These are phyloP conservation scores for Drosophila barbarae DNA, from an alignment of 2,888 invertebrate species.

Conservation along the genomic window DNA sequence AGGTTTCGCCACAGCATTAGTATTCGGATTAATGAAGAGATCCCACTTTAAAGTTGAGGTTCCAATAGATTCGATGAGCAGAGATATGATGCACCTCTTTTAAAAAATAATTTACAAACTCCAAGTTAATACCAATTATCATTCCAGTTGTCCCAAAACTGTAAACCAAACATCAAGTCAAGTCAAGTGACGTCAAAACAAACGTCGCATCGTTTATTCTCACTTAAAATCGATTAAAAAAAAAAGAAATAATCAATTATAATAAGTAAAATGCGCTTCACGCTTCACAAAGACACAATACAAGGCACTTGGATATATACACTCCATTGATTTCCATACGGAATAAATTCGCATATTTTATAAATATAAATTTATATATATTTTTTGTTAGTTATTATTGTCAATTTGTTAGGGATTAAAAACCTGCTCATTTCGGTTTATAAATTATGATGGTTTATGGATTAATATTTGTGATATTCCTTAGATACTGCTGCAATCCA, in stretches of 20 bases:
- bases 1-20: constrained; percentile 10
- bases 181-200: constrained; percentile 24
- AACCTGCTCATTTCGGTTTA: constrained; percentile 1
- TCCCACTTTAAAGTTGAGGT: background rate
- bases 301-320: constrained; percentile 15
- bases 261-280: constrained; percentile 46
- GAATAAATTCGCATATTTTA: constrained; percentile 27
- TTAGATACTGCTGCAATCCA: background rate
- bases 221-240: constrained; percentile 38
- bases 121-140: no score
- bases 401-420: constrained; percentile 6
- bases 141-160: background rate
- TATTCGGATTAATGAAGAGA: background rate
- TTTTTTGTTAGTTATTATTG: constrained; percentile 1
- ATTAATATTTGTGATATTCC: background rate
- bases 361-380: background rate
- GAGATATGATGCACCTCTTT: background rate
- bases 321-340: background rate
- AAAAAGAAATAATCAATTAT: constrained; percentile 27
- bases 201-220: constrained; percentile 46
- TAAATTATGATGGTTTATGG: background rate
- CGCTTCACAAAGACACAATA: constrained; percentile 19
- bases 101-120: no score
- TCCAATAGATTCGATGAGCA: background rate
- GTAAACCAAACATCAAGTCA: background rate